A percentile compares a stretch with the other conserved stretches of the same genome.
Conservation (phyloP, 2,113 vertebrate species). For the Siphamia tubifer region DNA sequence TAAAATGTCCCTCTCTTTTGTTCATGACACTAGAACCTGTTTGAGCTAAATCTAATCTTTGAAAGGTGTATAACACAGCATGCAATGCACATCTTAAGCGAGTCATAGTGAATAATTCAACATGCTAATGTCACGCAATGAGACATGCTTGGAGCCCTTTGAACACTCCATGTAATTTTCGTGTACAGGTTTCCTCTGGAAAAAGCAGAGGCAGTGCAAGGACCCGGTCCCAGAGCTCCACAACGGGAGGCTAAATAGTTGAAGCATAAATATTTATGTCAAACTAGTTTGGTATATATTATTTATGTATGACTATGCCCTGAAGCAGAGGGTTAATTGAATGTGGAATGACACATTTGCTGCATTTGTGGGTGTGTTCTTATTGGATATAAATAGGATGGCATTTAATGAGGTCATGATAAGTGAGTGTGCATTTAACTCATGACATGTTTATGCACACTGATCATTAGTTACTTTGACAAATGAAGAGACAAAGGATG, state of each 20-base stretch:
- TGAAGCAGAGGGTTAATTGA: conserved; percentile 59
- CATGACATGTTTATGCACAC: neutral
- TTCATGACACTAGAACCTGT: conserved; percentile 6
- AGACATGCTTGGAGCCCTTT: conserved; percentile 40
- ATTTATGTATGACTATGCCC: conserved; percentile 58
- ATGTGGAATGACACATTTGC: conserved; percentile 55
- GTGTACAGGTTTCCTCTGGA: conserved; percentile 31
- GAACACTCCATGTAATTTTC: conserved; percentile 37
- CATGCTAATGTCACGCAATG: conserved; percentile 55
- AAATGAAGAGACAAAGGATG: neutral
- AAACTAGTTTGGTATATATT: conserved; percentile 46
- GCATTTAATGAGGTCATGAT: conserved; percentile 50
- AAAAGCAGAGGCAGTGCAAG: neutral
- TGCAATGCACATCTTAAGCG: conserved; percentile 26
- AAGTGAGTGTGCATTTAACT: neutral
- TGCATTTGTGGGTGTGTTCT: conserved; percentile 2
- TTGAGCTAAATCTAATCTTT: conserved; percentile 25
- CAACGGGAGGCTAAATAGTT: conserved; percentile 41
- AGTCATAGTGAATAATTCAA: conserved; percentile 61
- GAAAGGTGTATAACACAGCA: conserved; percentile 43
- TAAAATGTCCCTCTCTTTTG: conserved; percentile 44
- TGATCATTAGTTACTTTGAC: neutral
- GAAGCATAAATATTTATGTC: conserved; percentile 68
- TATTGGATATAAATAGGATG: conserved; percentile 42
- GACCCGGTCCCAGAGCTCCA: conserved; percentile 11